Evolutionary conservation across 1,140 invertebrate species (phyloP), one percentile per base, ranked within the genome.

Genomic region (Watersipora subatra): DNA sequence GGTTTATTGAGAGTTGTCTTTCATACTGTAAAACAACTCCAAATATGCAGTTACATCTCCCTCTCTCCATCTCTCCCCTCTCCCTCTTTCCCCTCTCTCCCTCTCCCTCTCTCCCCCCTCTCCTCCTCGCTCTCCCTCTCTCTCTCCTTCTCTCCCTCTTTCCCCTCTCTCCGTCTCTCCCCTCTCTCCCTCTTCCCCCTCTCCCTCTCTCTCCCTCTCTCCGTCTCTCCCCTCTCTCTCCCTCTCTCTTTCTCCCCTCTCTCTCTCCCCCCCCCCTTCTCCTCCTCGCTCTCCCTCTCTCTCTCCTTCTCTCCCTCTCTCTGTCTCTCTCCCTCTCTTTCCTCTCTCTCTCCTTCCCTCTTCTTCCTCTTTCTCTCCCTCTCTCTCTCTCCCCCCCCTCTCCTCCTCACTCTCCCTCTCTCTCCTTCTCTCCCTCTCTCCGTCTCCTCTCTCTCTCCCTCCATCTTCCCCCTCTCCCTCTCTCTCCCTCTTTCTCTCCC

Each of bases 141-240:
- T 19, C 3, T 20, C 15, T 28, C 17, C 19, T 20, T 68, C 56
- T 58, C 12, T n/a, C 30, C 28, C 61, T 25, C 28, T 2, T 24
- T 61, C 46, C 62, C 22, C 15, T 20, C 61, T 20, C n/a, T 55
- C 7, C 17, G 15, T 15, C 20, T n/a, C 3, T 3, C n/a, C 24
- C 25, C 26, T 19, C 2, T 15, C 7, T 56, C 26, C 15, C 25
- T 28, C 56, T 62, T 28, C 65, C 61, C 57, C 56, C 57, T 28
- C 56, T 67, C 61, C 66, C 58, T 59, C 56, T 28, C 67, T 65
- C 22, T 66, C 56, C 27, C 67, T 65, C 46, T 65, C 64, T 28
- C 67, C 66, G 1, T 66, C 66, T 24, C 67, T 65, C 27, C 34
- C 62, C 46, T 67, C 65, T 67, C 26, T 55, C 28, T 57, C 64